Evolutionary conservation across 1,140 invertebrate species (phyloP), one percentile per base, ranked within the genome.

Genomic region (Grapholita molesta): DNA sequence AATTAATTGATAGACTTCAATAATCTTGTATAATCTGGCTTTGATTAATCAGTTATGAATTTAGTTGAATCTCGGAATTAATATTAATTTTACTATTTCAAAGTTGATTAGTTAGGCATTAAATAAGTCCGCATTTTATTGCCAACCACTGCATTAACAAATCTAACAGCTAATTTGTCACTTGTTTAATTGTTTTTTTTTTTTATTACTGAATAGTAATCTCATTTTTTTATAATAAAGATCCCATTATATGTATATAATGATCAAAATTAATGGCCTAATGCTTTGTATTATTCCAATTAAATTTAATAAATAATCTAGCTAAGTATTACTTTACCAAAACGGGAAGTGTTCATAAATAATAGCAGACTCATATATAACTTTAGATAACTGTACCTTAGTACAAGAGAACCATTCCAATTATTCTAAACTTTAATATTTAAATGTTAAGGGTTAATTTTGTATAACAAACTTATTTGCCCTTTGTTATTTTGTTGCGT

Each of bases 371-470:
- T 28, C 64, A 33, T 65, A 69, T 75, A 78, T 77, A 72, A 67
- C 66, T 78, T 71, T 70, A 82, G 74, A 76, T 70, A 77, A 80
- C 70, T 72, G 55, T 75, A 61, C 72, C 73, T 64, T 85, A 85
- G 82, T 87, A 86, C 70, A 86, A 64, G 35, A 71, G 67, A 85
- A 86, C 78, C 86, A 90, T 88, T 88, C 88, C 86, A 90, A 48
- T 48, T 48, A 48, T 85, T 55, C 66, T 64, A 57, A 80, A 67
- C 9, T 42, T 73, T 85, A 74, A 72, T 74, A 71, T 75, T 71
- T 64, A 67, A 67, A 74, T 65, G 66, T 72, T 75, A 71, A 69
- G 69, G 65, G 64, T 77, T 82, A 78, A 73, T 71, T 75, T 74
- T 76, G 55, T 61, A 61, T 61, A 61, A 61, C 55, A 61, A 18